Conservation (phyloP, 2,113 vertebrate genomes). For the Odocoileus virginianus region DNA sequence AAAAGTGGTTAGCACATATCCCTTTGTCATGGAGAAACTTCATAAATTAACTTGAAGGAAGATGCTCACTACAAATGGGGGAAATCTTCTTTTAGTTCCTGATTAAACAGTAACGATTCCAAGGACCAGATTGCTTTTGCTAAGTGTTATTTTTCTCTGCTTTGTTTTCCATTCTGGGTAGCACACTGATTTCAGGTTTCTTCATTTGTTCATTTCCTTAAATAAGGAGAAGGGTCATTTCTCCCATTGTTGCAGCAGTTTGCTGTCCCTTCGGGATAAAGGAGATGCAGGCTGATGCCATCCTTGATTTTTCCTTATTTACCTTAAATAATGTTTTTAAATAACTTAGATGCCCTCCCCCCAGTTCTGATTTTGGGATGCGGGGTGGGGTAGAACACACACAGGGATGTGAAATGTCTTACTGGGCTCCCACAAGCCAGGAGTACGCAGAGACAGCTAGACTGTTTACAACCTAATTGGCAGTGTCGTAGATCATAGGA, state of each 20-base stretch:
- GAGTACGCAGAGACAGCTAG: background rate
- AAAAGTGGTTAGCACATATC: too few species aligned
- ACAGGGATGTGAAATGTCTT: background rate
- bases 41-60: background rate
- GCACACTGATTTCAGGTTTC: background rate
- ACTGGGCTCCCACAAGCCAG: background rate
- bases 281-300: background rate
- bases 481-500: conserved; percentile 24
- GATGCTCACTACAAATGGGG: background rate
- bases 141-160: background rate
- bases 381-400: background rate
- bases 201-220: background rate
- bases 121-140: background rate
- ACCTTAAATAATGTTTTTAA: background rate
- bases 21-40: background rate
- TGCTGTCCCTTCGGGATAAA: background rate
- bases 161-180: background rate
- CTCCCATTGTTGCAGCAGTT: background rate
- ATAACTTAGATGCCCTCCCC: background rate
- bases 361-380: background rate
- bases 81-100: background rate
- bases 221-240: background rate
- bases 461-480: conserved; percentile 29
- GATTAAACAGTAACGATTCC: background rate
- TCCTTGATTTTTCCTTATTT: background rate